Base-by-base conservation (phyloP, 1,140 invertebrate genomes). In the Drosophila micromelanica region DNA sequence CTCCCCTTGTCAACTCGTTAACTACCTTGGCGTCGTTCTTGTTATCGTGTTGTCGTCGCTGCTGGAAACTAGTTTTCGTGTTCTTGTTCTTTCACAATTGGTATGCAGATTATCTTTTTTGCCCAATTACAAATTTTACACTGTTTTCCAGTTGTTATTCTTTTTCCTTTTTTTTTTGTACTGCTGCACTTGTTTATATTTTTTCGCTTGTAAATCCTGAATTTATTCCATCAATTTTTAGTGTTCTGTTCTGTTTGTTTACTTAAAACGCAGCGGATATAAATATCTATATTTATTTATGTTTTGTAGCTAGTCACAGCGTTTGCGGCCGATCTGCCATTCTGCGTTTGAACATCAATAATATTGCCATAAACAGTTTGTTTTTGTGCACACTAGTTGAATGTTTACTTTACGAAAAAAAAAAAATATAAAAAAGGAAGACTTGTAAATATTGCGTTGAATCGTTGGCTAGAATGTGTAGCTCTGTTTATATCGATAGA, bases 11-110 rank as follows among this genome's bases (percentile, higher is more conserved):
- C 76, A 80, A 76, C 72, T 80, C 68, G 78, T 80, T 80, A 79
- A 79, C 78, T 80, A 79, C 72, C 78, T 80, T 73, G 68, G 78
- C 67, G 76, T 76, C 68, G 78, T 76, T 80, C 78, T 79, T 79
- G 78, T 79, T 79, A 79, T 80, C 78, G 76, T 74, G 55, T 17
- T 32, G 62, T 51, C 54, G 63, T 37, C 43, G 57, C 57, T 49
- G 64, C 72, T 70, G 67, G 57, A 71, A 76, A 76, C 73, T 64
- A 71, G 68, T 76, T 72, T 63, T 74, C 4, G 23, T 48, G 43
- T 76, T 76, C 60, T 76, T 72, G 60, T 76, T 72, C 48, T 76
- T 76, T 55, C 64, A 74, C 72, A 74, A 74, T 74, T 70, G 51
- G 67, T 74, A 74, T 74, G 72, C 67, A 70, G 72, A 74, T 74